phyloP scores from a whole-genome alignment of 2,113 vertebrate genomes.

The Gobiocypris rarus region DNA sequence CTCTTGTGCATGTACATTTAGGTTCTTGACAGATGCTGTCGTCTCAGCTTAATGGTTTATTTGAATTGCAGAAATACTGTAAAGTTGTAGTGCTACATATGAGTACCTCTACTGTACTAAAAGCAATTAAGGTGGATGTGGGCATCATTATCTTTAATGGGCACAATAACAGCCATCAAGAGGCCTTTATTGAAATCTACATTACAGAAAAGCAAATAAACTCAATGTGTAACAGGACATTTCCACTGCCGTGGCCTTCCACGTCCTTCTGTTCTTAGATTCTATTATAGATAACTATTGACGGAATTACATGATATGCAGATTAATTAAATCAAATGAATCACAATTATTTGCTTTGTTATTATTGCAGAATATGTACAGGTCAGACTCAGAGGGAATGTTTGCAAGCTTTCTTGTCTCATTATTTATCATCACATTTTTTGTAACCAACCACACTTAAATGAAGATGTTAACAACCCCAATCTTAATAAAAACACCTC shows the following conservation, averaged over 20 bases:
- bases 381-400: neutral
- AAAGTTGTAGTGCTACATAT: constrained; percentile 16
- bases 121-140: constrained; percentile 4
- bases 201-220: constrained; percentile 4
- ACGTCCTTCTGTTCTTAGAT: neutral
- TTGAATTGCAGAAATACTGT: neutral
- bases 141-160: constrained; percentile 12
- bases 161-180: constrained; percentile 4
- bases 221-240: neutral
- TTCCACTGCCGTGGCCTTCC: neutral
- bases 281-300: neutral
- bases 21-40: constrained; percentile 2
- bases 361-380: neutral
- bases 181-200: constrained; percentile 19
- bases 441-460: neutral
- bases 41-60: constrained; percentile 7
- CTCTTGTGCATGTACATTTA: constrained; percentile 1
- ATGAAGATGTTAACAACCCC: neutral
- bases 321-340: neutral
- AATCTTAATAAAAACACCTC: neutral
- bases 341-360: neutral
- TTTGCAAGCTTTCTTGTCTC: neutral
- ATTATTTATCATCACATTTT: neutral
- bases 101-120: neutral
- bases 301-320: neutral